Base-by-base conservation (phyloP, 2,888 invertebrate genomes). In the Drosophila quasianomalipes region DNA sequence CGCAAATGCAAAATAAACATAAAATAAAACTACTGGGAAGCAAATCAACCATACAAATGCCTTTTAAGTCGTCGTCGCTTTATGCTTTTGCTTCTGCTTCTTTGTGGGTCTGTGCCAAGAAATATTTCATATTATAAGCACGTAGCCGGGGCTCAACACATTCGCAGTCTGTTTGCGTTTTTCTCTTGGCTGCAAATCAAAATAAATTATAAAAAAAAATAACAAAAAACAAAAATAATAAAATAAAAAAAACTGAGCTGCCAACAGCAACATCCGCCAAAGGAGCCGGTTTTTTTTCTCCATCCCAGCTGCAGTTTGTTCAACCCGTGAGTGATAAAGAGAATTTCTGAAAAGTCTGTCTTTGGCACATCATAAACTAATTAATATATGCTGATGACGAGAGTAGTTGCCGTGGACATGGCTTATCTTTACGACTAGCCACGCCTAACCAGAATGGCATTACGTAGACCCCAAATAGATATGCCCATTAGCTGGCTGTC, bases 91-190 rank as follows among this genome's bases (percentile, higher is more conserved):
- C 57, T n/a, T 9, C 39, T 59, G 53, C 35, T 33, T 47, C 28
- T 22, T 61, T 61, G 59, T 55, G 59, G 69, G 65, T 41, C 61
- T 52, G 53, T 79, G 79, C 79, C 79, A 79, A 79, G 74, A 79
- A 78, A 70, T 41, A 72, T 67, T 83, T 77, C 64, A 78, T 75
- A 85, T 88, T 85, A 73, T 83, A 72, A 80, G 80, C 83, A 84
- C 83, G 83, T 83, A 80, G 74, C 39, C 65, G 67, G 39, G 65
- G 62, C 78, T 81, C 81, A 79, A 73, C 81, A 81, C 79, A 69
- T 77, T 77, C 68, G 35, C 47, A 33, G 64, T 57, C 63, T 62
- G 73, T 71, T 82, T 74, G 67, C 65, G 68, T 64, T 58, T 54
- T 41, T 64, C 68, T 62, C 49, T 63, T 82, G 68, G 68, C 67